These are phyloP conservation scores for Epistrophe eligans DNA, from an alignment of 2,888 invertebrate genomes.

Conservation along the genomic window DNA sequence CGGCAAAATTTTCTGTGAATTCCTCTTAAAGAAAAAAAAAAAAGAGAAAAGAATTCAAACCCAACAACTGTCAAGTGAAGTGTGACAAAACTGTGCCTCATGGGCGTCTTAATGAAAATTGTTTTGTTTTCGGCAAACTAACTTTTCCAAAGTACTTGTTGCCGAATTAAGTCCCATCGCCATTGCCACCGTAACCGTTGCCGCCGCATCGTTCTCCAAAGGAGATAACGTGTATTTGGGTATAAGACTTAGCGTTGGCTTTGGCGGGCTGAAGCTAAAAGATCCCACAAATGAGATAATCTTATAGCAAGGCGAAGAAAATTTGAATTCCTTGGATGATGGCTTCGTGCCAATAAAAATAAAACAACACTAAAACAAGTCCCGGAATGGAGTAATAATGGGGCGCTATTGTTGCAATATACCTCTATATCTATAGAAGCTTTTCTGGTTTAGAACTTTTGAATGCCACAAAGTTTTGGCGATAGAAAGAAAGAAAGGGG, in stretches of 20 bases:
- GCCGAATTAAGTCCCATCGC: constrained; percentile 67
- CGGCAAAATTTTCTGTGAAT: constrained; percentile 43
- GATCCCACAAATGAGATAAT: constrained; percentile 56
- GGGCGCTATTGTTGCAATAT: constrained; percentile 63
- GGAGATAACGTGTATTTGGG: not conserved
- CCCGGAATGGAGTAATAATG: constrained; percentile 73
- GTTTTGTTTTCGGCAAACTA: constrained; percentile 71
- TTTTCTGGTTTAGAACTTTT: constrained; percentile 53
- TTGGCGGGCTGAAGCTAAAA: not conserved
- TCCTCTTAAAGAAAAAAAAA: not conserved
- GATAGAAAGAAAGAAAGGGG: constrained; percentile 3
- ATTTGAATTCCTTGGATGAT: constrained; percentile 62
- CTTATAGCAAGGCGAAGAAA: constrained; percentile 51
- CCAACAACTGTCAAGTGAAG: constrained; percentile 58
- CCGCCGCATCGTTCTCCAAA: not conserved
- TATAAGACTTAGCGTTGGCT: not conserved
- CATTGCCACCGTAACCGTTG: not conserved
- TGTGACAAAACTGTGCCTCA: constrained; percentile 63
- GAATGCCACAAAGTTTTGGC: constrained; percentile 17
- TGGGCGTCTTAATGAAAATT: constrained; percentile 75
- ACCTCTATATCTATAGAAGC: constrained; percentile 24
- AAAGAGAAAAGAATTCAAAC: not conserved
- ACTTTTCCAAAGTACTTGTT: constrained; percentile 68
- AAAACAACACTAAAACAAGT: constrained; percentile 69
- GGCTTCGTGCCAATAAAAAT: constrained; percentile 65